Evolutionary conservation across 2,797 vertebrate genomes (phyloP), one percentile per base, ranked within the genome.

Genomic region (Cercopithecus diana): DNA sequence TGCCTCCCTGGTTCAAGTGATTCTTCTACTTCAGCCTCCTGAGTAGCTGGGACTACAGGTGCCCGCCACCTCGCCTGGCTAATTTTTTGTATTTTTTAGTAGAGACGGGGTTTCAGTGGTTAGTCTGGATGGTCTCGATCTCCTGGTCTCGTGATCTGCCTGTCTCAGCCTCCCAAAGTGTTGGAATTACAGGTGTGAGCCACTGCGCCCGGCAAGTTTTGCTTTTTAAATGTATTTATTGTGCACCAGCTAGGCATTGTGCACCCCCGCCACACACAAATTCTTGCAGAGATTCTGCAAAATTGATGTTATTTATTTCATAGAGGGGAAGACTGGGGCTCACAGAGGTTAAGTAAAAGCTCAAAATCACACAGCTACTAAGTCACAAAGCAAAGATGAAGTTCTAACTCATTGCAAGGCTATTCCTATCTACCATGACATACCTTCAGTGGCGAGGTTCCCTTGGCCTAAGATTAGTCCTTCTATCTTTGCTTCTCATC

Each of bases 61-160:
- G 4, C 14, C 48, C 4, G 1, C 48, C 48, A 48, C 48, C 3
- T 0, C 0, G 14, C 13, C 48, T 0, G 1, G 48, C 48, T 48
- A 48, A 48, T 48, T 48, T 48, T 48, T 48, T 48, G 48, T 48
- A 48, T 48, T 48, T 48, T 48, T 48, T 48, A 48, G 45, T 48
- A 48, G 48, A 48, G 48, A 48, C 1, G 48, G 13, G 48, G 4
- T 48, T 48, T 15, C 48, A 48, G 48, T 48, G 48, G 48, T 48
- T 14, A 48, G 48, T 0, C 4, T 14, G 48, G 48, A 48, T 48
- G 48, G 48, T 48, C 48, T 48, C 1, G 48, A 48, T 48, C 48
- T 48, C 48, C 48, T 48, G 13, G 48, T 48, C 48, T 48, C 13
- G 48, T 48, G 48, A 48, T 48, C 48, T 48, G 48, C 48, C 48